These are phyloP conservation scores for Resseliella maxima DNA, from an alignment of 2,888 invertebrate species.

Conservation along the genomic window DNA sequence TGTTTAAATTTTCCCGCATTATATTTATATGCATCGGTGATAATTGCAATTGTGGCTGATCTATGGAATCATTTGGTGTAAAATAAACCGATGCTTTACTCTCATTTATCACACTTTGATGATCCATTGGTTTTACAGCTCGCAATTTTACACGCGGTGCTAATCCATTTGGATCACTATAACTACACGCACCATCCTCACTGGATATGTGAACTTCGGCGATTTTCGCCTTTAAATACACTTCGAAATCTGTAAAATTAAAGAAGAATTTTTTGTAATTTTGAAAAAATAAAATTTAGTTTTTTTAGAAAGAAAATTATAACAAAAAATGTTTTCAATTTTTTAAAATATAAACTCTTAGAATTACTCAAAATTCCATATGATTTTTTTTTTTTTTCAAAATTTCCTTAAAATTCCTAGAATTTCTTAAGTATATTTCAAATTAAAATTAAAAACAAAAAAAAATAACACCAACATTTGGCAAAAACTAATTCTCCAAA, in stretches of 20 bases:
- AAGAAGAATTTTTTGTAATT: not conserved
- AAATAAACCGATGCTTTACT: conserved; percentile 83
- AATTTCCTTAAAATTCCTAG: too few relatives aligned
- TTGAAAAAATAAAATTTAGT: too few relatives aligned
- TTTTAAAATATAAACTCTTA: too few relatives aligned
- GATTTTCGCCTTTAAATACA: conserved; percentile 66
- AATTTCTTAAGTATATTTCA: too few relatives aligned
- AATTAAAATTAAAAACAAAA: too few relatives aligned
- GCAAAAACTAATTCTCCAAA: too few relatives aligned
- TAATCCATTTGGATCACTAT: conserved; percentile 23
- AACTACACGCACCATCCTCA: not conserved
- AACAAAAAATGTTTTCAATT: too few relatives aligned
- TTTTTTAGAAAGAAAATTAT: too few relatives aligned
- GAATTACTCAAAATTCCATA: too few relatives aligned
- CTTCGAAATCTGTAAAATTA: conserved; percentile 65
- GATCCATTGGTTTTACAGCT: conserved; percentile 60
- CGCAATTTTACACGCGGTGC: not conserved
- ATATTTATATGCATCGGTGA: conserved; percentile 70
- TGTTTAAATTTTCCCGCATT: conserved; percentile 65
- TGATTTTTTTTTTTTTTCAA: too few relatives aligned
- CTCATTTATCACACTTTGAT: conserved; percentile 63
- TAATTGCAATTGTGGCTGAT: conserved; percentile 68
- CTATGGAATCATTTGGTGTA: conserved; percentile 80
- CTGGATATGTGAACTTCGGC: conserved; percentile 61
- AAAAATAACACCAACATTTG: too few relatives aligned